Evolutionary conservation across 2,797 vertebrate genomes (phyloP).

Genomic region (Siniperca obscura): DNA sequence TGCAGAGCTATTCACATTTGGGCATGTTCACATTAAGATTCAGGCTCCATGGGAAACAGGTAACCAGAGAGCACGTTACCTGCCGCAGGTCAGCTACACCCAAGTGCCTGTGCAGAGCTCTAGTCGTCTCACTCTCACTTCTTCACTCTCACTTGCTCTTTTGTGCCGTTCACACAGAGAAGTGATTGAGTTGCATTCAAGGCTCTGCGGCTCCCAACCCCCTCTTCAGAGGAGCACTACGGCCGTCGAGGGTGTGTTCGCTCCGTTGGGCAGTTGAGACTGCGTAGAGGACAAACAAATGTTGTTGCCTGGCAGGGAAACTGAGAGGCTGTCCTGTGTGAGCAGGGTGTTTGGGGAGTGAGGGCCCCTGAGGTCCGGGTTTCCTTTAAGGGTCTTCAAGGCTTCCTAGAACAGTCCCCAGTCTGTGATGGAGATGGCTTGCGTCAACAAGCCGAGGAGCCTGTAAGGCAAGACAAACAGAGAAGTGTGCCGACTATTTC

Average conservation of each 20-base stretch:
- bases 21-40: slow-evolving; percentile 58
- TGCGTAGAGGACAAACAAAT: slow-evolving; percentile 82
- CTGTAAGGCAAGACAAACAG: slow-evolving; percentile 74
- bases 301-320: slow-evolving; percentile 78
- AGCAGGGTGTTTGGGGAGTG: slow-evolving; percentile 63
- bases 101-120: slow-evolving; percentile 48
- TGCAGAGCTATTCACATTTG: slow-evolving; percentile 42
- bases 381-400: slow-evolving; percentile 67
- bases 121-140: slow-evolving; percentile 54
- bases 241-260: slow-evolving; percentile 63
- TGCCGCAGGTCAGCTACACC: slow-evolving; percentile 68
- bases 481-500: slow-evolving; percentile 74
- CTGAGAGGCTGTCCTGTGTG: slow-evolving; percentile 76
- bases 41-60: slow-evolving; percentile 74
- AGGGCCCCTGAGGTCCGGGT: slow-evolving; percentile 66
- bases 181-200: slow-evolving; percentile 79
- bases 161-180: slow-evolving; percentile 81
- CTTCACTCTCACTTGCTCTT: slow-evolving; percentile 81
- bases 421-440: slow-evolving; percentile 73
- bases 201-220: slow-evolving; percentile 71
- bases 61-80: slow-evolving; percentile 79
- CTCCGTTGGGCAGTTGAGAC: slow-evolving; percentile 64
- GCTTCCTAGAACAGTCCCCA: slow-evolving; percentile 70
- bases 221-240: slow-evolving; percentile 56
- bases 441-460: slow-evolving; percentile 68